Evolutionary conservation across 2,888 invertebrate genomes (phyloP), one percentile per base, ranked within the genome.

Genomic region (Trilocha varians): DNA sequence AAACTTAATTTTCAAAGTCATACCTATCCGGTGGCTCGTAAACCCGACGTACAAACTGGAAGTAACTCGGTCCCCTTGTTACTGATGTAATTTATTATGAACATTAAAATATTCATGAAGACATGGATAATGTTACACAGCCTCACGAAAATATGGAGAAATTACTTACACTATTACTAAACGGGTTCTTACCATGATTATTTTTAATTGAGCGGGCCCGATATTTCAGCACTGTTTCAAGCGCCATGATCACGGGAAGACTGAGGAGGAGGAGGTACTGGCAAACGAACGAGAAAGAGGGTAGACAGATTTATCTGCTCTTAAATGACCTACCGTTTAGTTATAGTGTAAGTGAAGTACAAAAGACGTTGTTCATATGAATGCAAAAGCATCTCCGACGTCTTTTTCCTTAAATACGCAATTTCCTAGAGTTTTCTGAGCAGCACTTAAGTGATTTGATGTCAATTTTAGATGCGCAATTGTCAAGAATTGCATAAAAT

Each of bases 401-500:
- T 40, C 52, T 48, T 59, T 58, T 58, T 59, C 55, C 55, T 58
- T 49, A 50, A 63, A 59, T 59, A 61, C 51, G 43, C 55, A 52
- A 56, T 52, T 58, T 48, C 50, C 53, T 48, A 39, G 35, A 33
- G 49, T 38, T 45, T 43, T 38, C 40, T 48, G 25, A 6, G 25
- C 2, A 9, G 5, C 25, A 25, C 5, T 25, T 25, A 2, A 25
- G 25, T 11, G 5, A 5, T 25, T 2, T 5, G 25, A 25, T 11
- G 25, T 25, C 25, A 25, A 6, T n/a, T n/a, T 25, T 25, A 2
- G 11, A 3, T 4, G 11, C 25, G 25, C 8, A 4, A 25, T 25
- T 6, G 6, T 11, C 11, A 4, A 25, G 25, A 25, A 5, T n/a
- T n/a, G n/a, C n/a, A n/a, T n/a, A n/a, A n/a, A n/a, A n/a, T n/a